Percentiles rank a stretch among this genome's conserved stretches.
Evolutionary conservation across 2,888 invertebrate genomes (phyloP).

Genomic region (Arenicola marina): DNA sequence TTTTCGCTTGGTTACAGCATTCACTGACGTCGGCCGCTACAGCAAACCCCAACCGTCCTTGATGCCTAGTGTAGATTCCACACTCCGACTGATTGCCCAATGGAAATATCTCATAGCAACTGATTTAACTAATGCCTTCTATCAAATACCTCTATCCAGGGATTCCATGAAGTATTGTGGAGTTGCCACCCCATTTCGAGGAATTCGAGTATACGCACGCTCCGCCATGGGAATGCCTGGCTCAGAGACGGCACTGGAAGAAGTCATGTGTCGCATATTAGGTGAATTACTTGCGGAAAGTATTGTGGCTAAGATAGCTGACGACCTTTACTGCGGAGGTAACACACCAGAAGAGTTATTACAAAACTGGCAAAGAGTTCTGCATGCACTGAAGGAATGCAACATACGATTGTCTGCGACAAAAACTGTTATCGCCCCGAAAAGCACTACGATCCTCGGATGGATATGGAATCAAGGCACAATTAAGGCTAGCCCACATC

Average conservation of each 20-base stretch:
- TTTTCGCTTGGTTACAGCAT: constrained; percentile 7
- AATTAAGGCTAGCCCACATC: constrained; percentile 10
- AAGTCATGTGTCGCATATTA: constrained; percentile 26
- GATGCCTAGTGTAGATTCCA: not conserved
- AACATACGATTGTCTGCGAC: not conserved
- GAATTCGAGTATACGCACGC: constrained; percentile 17
- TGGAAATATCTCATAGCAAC: not conserved
- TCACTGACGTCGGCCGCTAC: constrained; percentile 13
- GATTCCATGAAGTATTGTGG: constrained; percentile 15
- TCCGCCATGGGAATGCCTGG: constrained; percentile 34
- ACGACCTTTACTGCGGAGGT: constrained; percentile 15
- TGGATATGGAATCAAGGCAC: constrained; percentile 8
- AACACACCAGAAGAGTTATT: constrained; percentile 14
- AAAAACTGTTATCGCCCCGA: constrained; percentile 5
- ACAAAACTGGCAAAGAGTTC: constrained; percentile 21
- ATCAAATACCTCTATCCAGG: constrained; percentile 2
- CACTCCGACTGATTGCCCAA: not conserved
- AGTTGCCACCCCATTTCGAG: constrained; percentile 18
- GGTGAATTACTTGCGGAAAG: constrained; percentile 28
- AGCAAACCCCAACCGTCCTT: constrained; percentile 9
- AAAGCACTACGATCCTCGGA: constrained; percentile 4
- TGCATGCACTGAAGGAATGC: constrained; percentile 20
- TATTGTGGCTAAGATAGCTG: constrained; percentile 22
- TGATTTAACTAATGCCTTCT: constrained; percentile 1
- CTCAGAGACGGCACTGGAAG: constrained; percentile 27